These are phyloP conservation scores for Nestor notabilis DNA, from an alignment of 2,113 vertebrate species.

Conservation along the genomic window DNA sequence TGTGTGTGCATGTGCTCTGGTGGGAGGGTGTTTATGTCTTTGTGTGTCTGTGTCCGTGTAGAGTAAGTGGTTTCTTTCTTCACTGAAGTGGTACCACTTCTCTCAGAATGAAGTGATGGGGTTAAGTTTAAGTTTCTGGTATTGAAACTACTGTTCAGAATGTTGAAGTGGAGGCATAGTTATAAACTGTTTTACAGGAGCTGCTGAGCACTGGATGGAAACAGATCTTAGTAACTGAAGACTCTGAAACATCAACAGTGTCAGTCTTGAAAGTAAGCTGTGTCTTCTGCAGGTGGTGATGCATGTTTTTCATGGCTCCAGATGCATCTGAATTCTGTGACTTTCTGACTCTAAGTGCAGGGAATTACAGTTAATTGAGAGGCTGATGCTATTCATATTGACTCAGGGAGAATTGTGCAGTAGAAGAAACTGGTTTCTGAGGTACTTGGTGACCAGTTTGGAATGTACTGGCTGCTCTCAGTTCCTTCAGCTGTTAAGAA, in stretches of 20 bases:
- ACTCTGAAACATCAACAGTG: background rate
- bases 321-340: background rate
- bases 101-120: background rate
- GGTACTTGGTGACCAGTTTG: background rate
- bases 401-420: background rate
- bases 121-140: background rate
- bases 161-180: background rate
- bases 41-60: background rate
- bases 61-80: background rate
- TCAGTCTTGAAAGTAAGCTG: background rate
- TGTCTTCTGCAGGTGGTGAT: background rate
- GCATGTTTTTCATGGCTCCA: background rate
- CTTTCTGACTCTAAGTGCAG: background rate
- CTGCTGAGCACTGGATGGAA: background rate
- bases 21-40: background rate
- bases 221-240: background rate
- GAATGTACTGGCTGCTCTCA: background rate
- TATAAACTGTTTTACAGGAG: background rate
- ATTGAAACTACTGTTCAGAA: background rate
- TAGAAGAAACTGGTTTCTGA: background rate
- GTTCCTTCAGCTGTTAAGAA: background rate
- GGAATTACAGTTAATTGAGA: background rate
- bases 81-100: background rate
- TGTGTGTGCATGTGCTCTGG: no score
- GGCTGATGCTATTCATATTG: background rate